Evolutionary conservation across 2,888 invertebrate genomes (phyloP), one percentile per base, ranked within the genome.

Genomic region (Hypena proboscidalis): DNA sequence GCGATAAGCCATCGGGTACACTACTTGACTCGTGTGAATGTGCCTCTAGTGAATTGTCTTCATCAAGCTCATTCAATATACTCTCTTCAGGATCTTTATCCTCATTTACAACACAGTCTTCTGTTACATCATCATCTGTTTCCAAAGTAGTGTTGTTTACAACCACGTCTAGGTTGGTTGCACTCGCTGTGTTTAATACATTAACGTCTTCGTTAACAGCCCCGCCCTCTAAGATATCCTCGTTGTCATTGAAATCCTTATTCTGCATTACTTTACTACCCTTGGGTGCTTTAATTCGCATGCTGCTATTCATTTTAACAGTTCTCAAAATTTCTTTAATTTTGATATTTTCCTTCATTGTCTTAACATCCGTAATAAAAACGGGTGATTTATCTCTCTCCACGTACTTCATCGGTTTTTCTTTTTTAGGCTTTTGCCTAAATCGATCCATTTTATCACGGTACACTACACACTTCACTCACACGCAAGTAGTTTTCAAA

Each of bases 291-390:
- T 86, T 86, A 14, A 87, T 61, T 20, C 85, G 72, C 83, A 85
- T 84, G 54, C 86, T 87, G 33, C 83, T 88, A 31, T 84, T 89
- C 81, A 88, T 88, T 75, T 88, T 90, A 0, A 89, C 90, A 4
- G 81, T 86, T 51, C 85, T 71, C 30, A 90, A 70, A 42, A 89
- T 87, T 56, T 89, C 87, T 47, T 81, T 86, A 33, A 89, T 87
- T 77, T 87, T 88, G 0, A 85, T 62, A 58, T 86, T 88, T 60
- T 88, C 90, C 53, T 83, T 87, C 4, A 86, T 75, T 21, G 77
- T 74, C 55, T 84, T 90, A 0, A 85, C 76, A 37, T 90, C 90
- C 4, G 76, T 64, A 38, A 75, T 77, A 49, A 79, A 79, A n/a
- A 70, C 45, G 1, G 72, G 57, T 10, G 74, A 49, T 54, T 78